Evolutionary conservation across 2,797 vertebrate genomes (phyloP).

Genomic region (Intellagama lesueurii): DNA sequence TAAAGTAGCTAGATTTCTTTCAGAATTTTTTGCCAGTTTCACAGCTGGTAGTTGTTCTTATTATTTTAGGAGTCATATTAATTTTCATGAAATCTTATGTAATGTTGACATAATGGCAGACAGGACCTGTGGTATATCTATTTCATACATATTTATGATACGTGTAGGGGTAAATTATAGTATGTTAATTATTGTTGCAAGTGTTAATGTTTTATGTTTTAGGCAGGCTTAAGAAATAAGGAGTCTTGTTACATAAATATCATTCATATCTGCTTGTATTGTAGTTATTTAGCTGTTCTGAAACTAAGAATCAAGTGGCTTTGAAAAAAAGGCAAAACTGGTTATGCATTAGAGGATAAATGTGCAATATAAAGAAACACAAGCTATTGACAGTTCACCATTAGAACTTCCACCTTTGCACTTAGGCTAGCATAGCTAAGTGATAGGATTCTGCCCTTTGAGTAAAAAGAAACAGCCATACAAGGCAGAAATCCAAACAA

Average conservation of each 20-base stretch:
- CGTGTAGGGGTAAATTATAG: fast-evolving
- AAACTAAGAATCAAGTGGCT: not conserved
- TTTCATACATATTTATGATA: not conserved
- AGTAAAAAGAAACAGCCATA: not conserved
- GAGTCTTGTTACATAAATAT: not conserved
- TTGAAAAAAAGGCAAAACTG: not conserved
- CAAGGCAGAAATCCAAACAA: not conserved
- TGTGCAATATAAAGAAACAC: not conserved
- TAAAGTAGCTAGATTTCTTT: not conserved
- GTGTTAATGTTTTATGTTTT: not conserved
- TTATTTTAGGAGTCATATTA: not conserved
- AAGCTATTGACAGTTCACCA: not conserved
- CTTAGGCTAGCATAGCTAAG: not conserved
- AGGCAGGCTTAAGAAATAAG: not conserved
- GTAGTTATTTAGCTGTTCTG: not conserved
- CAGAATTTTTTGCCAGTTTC: not conserved
- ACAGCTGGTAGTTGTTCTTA: no score
- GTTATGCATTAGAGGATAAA: not conserved
- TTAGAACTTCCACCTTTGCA: not conserved
- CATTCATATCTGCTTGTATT: not conserved
- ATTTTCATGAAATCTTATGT: conserved; percentile 13
- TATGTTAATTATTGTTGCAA: conserved; percentile 25
- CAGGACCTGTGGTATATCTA: conserved; percentile 12
- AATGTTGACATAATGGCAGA: not conserved
- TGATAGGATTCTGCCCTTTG: no score